phyloP scores from a whole-genome alignment of 2,888 invertebrate genomes.

The Balanococcus diminutus region DNA sequence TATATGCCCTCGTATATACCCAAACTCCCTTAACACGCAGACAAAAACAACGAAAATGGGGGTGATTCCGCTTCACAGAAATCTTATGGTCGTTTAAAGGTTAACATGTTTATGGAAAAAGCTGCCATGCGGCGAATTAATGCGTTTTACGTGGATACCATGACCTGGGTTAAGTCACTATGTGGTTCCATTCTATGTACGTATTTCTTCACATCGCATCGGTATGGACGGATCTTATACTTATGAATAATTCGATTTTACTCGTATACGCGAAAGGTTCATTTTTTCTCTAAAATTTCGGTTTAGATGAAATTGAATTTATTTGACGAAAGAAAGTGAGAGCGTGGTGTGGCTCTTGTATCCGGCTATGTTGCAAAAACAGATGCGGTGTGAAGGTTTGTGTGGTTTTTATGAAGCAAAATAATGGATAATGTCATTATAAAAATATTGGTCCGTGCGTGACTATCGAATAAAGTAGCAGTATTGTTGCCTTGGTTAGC shows the following conservation, averaged over 20 bases:
- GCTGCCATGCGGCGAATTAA: neutral
- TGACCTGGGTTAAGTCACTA: neutral
- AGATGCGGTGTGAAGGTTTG: neutral
- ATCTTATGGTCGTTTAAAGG: conserved; percentile 6
- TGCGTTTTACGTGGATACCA: neutral
- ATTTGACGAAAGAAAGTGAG: neutral
- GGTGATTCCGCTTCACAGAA: neutral
- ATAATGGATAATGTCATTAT: conserved; percentile 22
- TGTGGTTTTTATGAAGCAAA: neutral
- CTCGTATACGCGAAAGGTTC: neutral
- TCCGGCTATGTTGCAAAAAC: neutral
- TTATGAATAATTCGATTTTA: neutral
- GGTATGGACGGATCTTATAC: neutral
- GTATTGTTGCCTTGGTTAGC: neutral
- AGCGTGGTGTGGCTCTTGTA: neutral
- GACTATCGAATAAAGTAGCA: neutral
- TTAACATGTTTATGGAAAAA: neutral
- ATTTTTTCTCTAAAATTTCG: neutral
- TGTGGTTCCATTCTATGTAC: too few relatives aligned
- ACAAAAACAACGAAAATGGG: neutral
- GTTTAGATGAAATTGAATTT: neutral
- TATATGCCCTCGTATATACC: neutral
- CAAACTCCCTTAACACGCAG: neutral
- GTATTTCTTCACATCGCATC: too few relatives aligned
- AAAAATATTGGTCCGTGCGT: conserved; percentile 43